Evolutionary conservation across 2,888 invertebrate genomes (phyloP), one percentile per base, ranked within the genome.

Genomic region (Acronicta aceris): DNA sequence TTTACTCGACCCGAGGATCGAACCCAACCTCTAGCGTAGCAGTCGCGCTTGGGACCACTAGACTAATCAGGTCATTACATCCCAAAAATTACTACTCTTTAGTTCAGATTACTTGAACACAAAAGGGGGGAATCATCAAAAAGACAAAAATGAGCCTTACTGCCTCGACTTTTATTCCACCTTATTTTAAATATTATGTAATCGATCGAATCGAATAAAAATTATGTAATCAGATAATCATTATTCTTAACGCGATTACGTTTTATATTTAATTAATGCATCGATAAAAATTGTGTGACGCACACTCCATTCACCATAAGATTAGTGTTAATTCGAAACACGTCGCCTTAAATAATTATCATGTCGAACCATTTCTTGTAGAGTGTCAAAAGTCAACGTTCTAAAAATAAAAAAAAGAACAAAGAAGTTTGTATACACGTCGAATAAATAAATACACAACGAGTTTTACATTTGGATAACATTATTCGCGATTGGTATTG

Each of bases 311-410:
- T 4, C 33, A 66, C 25, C 52, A 41, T 16, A 27, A 54, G 9
- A 45, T 71, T 4, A 16, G 25, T 59, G 25, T 54, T 15, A 33
- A 47, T 41, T 27, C n/a, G 17, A 41, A n/a, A 8, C 21, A 8
- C 45, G 45, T 17, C 43, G 30, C 21, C n/a, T 42, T 55, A 59
- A 55, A 59, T 52, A 65, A 57, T 54, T 51, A 47, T 53, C 9
- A 33, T 9, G 43, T 45, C 30, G 47, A 59, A 41, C 66, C 41
- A 74, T 78, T 57, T 53, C 56, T 64, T 61, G 59, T 71, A 58
- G 33, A 76, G 79, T 83, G 85, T 85, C 86, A 88, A 82, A 86
- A 84, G 89, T 88, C 89, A 89, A 83, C 79, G 90, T 66, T 86
- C 89, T 82, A 85, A 79, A 85, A 81, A 78, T 82, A 78, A 83